Evolutionary conservation across 37 sponge, comb jelly and placozoan genomes (phyloP).

Genomic region (Axinella damicornis): DNA sequence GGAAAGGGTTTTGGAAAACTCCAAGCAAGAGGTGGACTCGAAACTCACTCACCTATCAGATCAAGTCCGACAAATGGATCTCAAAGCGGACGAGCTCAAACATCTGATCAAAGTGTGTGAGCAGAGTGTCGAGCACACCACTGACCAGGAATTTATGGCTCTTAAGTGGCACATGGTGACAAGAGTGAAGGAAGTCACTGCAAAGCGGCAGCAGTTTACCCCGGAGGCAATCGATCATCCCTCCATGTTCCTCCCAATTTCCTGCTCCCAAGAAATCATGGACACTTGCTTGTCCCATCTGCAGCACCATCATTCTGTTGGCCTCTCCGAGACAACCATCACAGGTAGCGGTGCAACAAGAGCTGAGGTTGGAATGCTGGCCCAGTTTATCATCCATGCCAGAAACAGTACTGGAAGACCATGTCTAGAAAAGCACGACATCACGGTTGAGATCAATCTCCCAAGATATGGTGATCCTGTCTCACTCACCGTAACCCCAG

Average conservation of each 20-base stretch:
- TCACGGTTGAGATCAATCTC: conserved; percentile 6
- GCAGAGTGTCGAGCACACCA: conserved; percentile 9
- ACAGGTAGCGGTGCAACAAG: background rate
- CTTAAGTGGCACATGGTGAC: conserved; percentile 11
- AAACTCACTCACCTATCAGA: background rate
- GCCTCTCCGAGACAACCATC: background rate
- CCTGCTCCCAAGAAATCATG: background rate
- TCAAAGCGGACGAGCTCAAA: background rate
- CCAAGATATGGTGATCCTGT: background rate
- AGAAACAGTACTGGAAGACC: background rate
- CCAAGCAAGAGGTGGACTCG: background rate
- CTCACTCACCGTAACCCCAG: background rate
- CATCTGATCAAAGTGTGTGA: background rate
- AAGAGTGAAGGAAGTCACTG: conserved; percentile 10
- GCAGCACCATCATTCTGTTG: background rate
- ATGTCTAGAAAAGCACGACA: conserved; percentile 6
- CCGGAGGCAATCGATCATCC: background rate
- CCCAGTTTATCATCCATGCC: background rate
- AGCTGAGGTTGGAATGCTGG: conserved; percentile 14
- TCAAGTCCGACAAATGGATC: background rate
- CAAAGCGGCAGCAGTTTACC: background rate
- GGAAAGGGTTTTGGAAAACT: background rate
- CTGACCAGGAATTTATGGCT: conserved; percentile 24
- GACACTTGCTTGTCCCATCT: background rate
- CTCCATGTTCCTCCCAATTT: background rate